Evolutionary conservation across 2,113 vertebrate genomes (phyloP).

Genomic region (Cnemophilus loriae): DNA sequence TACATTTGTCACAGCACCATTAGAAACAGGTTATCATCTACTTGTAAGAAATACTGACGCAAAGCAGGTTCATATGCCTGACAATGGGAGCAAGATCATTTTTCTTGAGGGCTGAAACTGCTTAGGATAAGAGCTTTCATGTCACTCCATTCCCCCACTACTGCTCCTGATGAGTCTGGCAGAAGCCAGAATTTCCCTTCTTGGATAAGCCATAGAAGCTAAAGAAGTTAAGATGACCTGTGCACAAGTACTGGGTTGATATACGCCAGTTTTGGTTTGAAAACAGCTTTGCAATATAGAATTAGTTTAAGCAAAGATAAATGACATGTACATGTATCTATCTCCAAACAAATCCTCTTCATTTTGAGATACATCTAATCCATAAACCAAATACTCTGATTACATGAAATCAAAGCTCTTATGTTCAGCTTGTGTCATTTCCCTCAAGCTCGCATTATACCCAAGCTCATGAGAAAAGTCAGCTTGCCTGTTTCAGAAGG

Average conservation of each 20-base stretch:
- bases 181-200: neutral
- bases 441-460: neutral
- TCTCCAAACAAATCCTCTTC: neutral
- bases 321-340: neutral
- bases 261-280: neutral
- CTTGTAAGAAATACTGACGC: neutral
- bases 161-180: neutral
- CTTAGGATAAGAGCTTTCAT: slow-evolving; percentile 35
- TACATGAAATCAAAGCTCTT: slow-evolving; percentile 27
- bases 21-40: neutral
- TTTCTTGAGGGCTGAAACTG: neutral
- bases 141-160: neutral
- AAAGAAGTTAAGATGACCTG: neutral
- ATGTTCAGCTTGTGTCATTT: neutral
- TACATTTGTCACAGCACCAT: neutral
- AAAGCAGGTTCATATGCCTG: neutral
- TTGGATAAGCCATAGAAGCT: neutral
- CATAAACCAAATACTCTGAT: neutral
- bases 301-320: neutral
- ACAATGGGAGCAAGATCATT: neutral
- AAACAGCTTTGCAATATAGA: neutral
- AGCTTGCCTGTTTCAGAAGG: neutral
- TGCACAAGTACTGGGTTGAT: neutral
- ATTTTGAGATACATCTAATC: neutral
- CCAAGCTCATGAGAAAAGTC: neutral